phyloP scores from a whole-genome alignment of 2,113 vertebrate species.

The Nycticorax nycticorax region DNA sequence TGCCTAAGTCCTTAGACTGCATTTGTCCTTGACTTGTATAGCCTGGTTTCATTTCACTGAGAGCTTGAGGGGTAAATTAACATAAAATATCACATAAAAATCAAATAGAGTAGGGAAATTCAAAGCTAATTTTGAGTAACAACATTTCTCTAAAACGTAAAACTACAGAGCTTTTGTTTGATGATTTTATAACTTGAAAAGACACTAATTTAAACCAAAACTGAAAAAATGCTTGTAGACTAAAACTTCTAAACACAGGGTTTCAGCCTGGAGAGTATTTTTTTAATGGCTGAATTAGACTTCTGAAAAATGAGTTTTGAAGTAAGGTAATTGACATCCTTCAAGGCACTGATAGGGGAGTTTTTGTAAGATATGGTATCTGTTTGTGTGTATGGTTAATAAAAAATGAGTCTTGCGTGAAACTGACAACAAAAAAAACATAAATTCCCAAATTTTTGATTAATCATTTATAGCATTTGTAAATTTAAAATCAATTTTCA shows the following conservation, averaged over 20 bases:
- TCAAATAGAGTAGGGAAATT: background rate
- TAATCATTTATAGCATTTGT: background rate
- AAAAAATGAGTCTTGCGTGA: background rate
- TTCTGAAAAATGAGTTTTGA: background rate
- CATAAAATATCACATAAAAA: background rate
- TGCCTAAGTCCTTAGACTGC: background rate
- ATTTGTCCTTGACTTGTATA: background rate
- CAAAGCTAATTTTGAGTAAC: background rate
- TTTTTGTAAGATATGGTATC: background rate
- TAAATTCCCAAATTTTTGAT: background rate
- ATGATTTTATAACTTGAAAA: conserved; percentile 1
- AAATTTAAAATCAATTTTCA: background rate
- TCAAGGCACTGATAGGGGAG: background rate
- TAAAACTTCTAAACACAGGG: background rate
- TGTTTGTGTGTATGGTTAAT: background rate
- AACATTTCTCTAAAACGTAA: background rate
- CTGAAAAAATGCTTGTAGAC: background rate
- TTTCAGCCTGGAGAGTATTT: background rate
- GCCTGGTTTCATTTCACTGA: background rate
- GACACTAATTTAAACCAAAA: conserved; percentile 14
- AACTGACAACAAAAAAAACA: background rate
- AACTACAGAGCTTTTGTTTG: background rate
- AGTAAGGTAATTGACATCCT: background rate
- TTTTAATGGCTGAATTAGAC: background rate
- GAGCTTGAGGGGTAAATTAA: background rate